These are phyloP conservation scores for Ochotona princeps DNA, from an alignment of 2,113 vertebrate species.

Conservation along the genomic window DNA sequence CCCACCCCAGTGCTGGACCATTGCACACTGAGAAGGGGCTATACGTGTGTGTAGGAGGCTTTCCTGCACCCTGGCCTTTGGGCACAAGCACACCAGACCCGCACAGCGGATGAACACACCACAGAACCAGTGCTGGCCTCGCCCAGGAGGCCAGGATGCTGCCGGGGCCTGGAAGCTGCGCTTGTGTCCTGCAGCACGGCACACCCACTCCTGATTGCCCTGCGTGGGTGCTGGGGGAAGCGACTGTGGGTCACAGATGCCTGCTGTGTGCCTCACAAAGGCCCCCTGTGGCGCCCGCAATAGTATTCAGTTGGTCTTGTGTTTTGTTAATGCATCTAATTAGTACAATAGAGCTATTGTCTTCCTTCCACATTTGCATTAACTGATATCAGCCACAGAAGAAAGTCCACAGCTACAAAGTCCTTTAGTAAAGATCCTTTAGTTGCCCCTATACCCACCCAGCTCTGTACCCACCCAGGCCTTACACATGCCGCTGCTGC, in stretches of 20 bases:
- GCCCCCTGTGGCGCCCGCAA: conserved; percentile 90
- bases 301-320: conserved; percentile 93
- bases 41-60: background rate
- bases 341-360: conserved; percentile 90
- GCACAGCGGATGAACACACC: too few species aligned
- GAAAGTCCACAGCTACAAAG: conserved; percentile 54
- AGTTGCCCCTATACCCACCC: background rate
- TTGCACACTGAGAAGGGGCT: accelerated
- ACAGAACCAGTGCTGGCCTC: too few species aligned
- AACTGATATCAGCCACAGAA: conserved; percentile 84
- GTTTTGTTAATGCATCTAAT: conserved; percentile 91
- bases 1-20: background rate
- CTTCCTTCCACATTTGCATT: conserved; percentile 80
- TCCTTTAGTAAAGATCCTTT: conserved; percentile 28
- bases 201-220: too few species aligned
- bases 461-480: background rate
- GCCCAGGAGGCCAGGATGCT: too few species aligned
- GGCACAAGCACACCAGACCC: too few species aligned
- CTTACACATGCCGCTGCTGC: background rate
- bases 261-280: conserved; percentile 92
- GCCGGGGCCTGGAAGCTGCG: too few species aligned
- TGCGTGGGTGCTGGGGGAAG: conserved; percentile 69
- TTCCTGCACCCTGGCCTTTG: background rate
- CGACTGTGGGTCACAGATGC: conserved; percentile 81
- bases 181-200: too few species aligned